Percentiles rank a stretch among this genome's conserved stretches.
Conservation (phyloP, 2,888 invertebrate species). For the Pogonocherus hispidulus region DNA sequence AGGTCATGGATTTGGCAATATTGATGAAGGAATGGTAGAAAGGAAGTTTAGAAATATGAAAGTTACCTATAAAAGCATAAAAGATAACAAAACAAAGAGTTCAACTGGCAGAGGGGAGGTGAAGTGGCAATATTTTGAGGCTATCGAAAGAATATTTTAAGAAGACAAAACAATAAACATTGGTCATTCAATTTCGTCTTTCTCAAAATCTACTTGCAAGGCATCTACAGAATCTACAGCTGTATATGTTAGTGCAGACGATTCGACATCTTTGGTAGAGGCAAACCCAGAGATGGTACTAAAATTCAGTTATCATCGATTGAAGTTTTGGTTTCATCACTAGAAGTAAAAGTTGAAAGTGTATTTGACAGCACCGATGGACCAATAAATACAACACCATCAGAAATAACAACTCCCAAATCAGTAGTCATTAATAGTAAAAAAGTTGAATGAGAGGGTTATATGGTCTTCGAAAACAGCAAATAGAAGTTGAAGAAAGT, state of each 20-base stretch:
- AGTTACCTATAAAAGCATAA: neutral
- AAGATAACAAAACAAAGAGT: constrained; percentile 2
- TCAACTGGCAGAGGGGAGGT: neutral
- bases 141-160: neutral
- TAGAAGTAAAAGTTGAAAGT: neutral
- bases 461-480: neutral
- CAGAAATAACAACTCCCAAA: no score
- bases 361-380: no score
- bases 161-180: neutral
- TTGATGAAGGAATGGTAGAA: neutral
- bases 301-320: no score
- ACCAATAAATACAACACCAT: no score
- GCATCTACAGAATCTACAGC: neutral
- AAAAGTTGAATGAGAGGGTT: no score
- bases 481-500: neutral
- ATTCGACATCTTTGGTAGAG: neutral
- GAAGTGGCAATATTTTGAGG: constrained; percentile 7
- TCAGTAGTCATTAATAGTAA: no score
- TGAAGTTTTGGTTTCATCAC: no score
- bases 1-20: neutral
- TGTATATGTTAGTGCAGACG: no score
- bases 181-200: neutral
- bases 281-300: no score
- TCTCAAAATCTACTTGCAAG: no score
- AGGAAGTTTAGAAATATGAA: constrained; percentile 11